Base-by-base conservation (phyloP, 2,888 invertebrate species). In the Watsonalla binaria region DNA sequence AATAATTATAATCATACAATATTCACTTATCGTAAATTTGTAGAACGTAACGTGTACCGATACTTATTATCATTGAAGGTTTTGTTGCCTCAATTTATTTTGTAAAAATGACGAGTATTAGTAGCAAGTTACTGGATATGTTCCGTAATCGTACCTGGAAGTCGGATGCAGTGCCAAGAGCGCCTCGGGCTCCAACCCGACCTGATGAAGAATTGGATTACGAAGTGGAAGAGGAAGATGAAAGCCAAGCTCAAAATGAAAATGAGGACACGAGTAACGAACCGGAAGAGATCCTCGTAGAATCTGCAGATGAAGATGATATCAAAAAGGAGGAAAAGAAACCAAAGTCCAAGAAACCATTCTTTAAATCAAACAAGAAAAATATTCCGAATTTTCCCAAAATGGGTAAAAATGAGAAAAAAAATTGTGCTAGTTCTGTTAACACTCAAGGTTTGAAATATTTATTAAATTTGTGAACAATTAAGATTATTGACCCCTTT, bases 101-200 rank as follows among this genome's bases (percentile, higher is more conserved):
- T 46, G 11, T 14, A 61, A 57, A n/a, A 56, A 79, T 78, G 80
- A 65, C 75, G 51, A 61, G 68, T 47, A 57, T 80, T 51, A 70
- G 73, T 57, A 70, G 70, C 54, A 86, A 80, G 69, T 63, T 89
- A 52, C 68, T 84, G 50, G 86, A 89, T 57, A 79, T 84, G 54
- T 84, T 92, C 59, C 80, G 84, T 46, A 83, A 87, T 60, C 80
- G 84, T 46, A 83, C 86, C 55, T 61, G 92, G 42, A 92, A 90
- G 59, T 83, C 92, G 0, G 92, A 92, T 61, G 92, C 92, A 7
- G 80, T 86, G 45, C 92, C 92, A 0, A 84, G 84, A 63, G 79
- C 91, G 6, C 92, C 92, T 0, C 78, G 92, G 46, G 11, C 8
- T 11, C 68, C 76, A 39, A 62, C 61, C 13, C 13, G 11, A 11